A percentile compares a stretch with the other conserved stretches of the same genome.
These are phyloP conservation scores for Dicerorhinus sumatrensis DNA, from an alignment of 2,113 vertebrate genomes.

Conservation along the genomic window DNA sequence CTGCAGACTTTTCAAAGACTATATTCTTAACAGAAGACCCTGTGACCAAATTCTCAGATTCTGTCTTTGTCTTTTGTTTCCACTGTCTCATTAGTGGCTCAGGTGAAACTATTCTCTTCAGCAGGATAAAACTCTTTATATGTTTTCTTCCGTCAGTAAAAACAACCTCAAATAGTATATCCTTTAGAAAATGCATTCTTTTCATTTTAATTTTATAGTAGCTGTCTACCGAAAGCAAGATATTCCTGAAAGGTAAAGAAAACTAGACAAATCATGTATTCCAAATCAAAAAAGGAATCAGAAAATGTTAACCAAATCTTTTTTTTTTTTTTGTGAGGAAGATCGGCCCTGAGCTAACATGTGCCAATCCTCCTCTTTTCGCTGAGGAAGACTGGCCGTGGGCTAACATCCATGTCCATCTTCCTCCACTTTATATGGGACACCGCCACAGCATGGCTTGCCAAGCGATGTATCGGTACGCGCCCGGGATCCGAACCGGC, in stretches of 20 bases:
- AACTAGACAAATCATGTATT: neutral
- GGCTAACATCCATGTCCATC: too few species aligned
- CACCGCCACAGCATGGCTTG: too few species aligned
- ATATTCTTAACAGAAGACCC: neutral
- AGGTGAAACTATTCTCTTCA: neutral
- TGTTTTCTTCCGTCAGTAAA: slow-evolving; percentile 1
- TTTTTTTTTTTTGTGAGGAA: too few species aligned
- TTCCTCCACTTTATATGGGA: too few species aligned
- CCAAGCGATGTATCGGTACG: too few species aligned
- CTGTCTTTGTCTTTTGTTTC: neutral
- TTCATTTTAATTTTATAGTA: slow-evolving; percentile 1
- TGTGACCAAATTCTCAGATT: neutral
- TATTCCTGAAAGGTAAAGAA: neutral
- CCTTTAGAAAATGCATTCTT: neutral
- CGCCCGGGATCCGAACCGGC: too few species aligned
- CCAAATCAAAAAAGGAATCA: neutral
- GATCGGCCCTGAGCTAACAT: too few species aligned
- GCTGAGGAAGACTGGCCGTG: too few species aligned
- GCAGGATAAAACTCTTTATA: neutral
- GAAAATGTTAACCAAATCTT: neutral
- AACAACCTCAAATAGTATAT: neutral
- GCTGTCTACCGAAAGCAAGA: neutral
- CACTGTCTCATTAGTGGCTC: neutral
- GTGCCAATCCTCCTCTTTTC: too few species aligned
- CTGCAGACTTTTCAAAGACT: neutral